These are phyloP conservation scores for Alectura lathami DNA, from an alignment of 2,113 vertebrate genomes.

Conservation along the genomic window DNA sequence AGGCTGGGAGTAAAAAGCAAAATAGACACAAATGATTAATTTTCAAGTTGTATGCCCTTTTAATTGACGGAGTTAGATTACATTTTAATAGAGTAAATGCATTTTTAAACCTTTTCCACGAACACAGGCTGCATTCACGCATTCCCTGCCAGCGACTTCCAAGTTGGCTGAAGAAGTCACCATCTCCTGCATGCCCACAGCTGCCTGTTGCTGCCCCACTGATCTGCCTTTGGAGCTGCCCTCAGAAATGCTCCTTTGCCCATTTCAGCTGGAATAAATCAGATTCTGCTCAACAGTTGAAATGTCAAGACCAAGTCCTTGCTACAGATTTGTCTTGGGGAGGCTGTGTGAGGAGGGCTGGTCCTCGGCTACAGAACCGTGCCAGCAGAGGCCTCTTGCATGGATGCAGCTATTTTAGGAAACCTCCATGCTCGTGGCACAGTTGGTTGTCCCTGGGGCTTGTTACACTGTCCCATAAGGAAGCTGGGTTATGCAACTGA, in stretches of 20 bases:
- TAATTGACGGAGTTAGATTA: background rate
- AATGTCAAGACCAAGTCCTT: background rate
- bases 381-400: background rate
- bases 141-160: background rate
- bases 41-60: background rate
- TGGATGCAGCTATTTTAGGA: background rate
- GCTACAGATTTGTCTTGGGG: background rate
- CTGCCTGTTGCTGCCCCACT: background rate
- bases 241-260: background rate
- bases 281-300: background rate
- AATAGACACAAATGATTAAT: background rate
- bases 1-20: background rate
- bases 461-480: background rate
- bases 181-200: background rate
- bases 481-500: background rate
- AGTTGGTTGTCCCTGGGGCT: background rate
- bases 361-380: background rate
- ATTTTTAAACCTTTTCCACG: background rate
- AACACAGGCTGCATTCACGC: background rate
- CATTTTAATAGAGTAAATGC: background rate
- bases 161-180: background rate
- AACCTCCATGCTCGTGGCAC: background rate
- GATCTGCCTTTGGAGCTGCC: background rate
- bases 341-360: background rate
- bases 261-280: background rate